Evolutionary conservation across 2,113 vertebrate species (phyloP), one percentile per base, ranked within the genome.

Genomic region (Craseonycteris thonglongyai): DNA sequence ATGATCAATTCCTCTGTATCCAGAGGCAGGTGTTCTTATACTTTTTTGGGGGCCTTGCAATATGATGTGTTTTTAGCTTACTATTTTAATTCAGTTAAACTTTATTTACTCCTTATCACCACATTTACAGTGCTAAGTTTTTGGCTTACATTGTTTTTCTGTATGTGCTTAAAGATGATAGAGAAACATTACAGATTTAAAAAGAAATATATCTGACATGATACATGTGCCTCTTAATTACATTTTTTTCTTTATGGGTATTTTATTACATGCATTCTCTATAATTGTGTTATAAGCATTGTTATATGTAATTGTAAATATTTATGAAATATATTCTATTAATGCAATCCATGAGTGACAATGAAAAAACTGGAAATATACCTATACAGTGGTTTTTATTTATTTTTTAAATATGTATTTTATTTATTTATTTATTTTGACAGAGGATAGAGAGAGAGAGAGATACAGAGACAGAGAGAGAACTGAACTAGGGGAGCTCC

Each of bases 101-200:
- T 96, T 78, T 45, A 33, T 80, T 88, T 59, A 71, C n/a, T 72
- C 28, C 19, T 78, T 95, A 88, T 74, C 58, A 84, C 6, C 61
- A 33, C 40, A 94, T 76, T 93, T 88, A 21, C 13, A 69, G n/a
- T 63, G 6, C 15, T 18, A 91, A 49, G 83, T 78, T 82, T 92
- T 42, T 10, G 47, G 47, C 13, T 4, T 92, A 47, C 59, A 58
- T 51, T 82, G 21, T 28, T 91, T 26, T 1, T 94, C 22, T 24
- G 30, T 80, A 96, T 97, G 72, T 95, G 88, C 91, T 74, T 91
- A 90, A 18, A 21, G 45, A n/a, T 16, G 7, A 90, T 40, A 90
- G 82, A 35, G 28, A 59, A 74, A 85, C 78, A 22, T 78, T 72
- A 75, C 89, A 80, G 63, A 75, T 59, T 12, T 12, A 35, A 72